Percentiles rank a stretch among this genome's conserved stretches.
These are phyloP conservation scores for Macrobrachium nipponense DNA, from an alignment of 1,140 invertebrate species.

Conservation along the genomic window DNA sequence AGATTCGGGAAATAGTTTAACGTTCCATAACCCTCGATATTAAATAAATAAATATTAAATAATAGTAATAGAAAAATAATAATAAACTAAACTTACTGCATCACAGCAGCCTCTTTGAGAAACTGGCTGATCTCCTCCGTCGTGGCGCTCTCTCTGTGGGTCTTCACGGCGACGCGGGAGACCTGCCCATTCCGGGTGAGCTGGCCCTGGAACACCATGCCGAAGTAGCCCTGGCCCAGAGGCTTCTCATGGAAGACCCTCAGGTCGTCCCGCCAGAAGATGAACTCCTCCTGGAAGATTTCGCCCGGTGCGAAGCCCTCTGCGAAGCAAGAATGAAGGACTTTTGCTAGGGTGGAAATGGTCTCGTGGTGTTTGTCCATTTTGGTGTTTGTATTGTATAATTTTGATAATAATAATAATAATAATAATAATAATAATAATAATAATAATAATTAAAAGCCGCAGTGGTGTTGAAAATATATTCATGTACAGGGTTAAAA, in stretches of 20 bases:
- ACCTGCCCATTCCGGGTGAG: not conserved
- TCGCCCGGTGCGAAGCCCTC: conserved; percentile 45
- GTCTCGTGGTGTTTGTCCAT: not conserved
- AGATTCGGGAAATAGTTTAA: too few species aligned
- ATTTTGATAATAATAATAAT: conserved; percentile 5
- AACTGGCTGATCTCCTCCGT: conserved; percentile 36
- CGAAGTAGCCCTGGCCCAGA: conserved; percentile 52
- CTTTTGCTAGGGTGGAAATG: not conserved
- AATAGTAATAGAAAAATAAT: not conserved
- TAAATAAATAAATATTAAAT: not conserved
- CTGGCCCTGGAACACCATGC: conserved; percentile 46
- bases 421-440: not conserved
- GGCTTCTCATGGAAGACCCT: conserved; percentile 22
- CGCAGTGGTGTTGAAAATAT: too few species aligned
- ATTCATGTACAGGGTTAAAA: too few species aligned
- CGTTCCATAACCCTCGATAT: not conserved
- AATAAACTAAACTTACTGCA: conserved; percentile 33
- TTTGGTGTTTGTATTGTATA: too few species aligned
- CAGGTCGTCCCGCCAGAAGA: conserved; percentile 49
- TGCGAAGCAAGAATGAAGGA: not conserved
- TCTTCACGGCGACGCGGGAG: conserved; percentile 43
- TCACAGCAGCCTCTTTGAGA: conserved; percentile 40
- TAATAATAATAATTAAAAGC: not conserved
- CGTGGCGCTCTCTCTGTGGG: conserved; percentile 36
- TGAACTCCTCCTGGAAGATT: conserved; percentile 35